Evolutionary conservation across 2,797 vertebrate genomes (phyloP), one percentile per base, ranked within the genome.

Genomic region (Zalophus californianus): DNA sequence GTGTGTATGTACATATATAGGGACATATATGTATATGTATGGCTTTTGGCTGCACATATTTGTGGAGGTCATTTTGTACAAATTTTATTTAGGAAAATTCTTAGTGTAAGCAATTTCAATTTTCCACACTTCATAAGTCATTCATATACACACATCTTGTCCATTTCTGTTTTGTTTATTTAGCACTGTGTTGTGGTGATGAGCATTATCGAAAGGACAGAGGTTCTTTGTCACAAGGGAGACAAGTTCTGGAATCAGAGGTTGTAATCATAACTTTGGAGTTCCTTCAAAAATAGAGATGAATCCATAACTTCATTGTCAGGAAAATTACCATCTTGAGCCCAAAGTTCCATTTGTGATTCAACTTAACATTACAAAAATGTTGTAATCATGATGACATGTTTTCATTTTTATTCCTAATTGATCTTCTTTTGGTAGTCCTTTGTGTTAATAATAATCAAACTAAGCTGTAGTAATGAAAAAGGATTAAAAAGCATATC

Each of bases 81-180:
- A 78, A 92, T 88, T 86, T 94, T 92, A 58, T 85, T 58, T 89
- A 18, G 32, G 44, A 96, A 83, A 12, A 58, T 23, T 80, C 70
- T 90, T 93, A 62, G 75, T 38, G 35, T 68, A 90, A 70, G 27
- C 87, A 90, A 50, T 92, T 97, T 97, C 41, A 80, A 32, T 70
- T 88, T 86, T 95, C 54, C 14, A 58, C 3, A 29, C 13, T 48
- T 93, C 54, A 86, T 96, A 89, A 86, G 95, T 96, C 73, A 94
- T 94, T 92, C 78, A 94, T 78, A 72, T 10, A 12, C 2, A 56
- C 6, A 80, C 27, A 32, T 80, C 82, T 72, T 78, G 60, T 64
- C 86, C 92, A 94, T 79, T 96, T 78, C 56, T 78, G 73, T 78
- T 87, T 83, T 94, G 82, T 89, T 91, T 94, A 91, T 97, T 95